Percentiles rank a stretch among this genome's conserved stretches.
These are phyloP conservation scores for Cebus imitator DNA, from an alignment of 2,113 vertebrate genomes.

Conservation along the genomic window DNA sequence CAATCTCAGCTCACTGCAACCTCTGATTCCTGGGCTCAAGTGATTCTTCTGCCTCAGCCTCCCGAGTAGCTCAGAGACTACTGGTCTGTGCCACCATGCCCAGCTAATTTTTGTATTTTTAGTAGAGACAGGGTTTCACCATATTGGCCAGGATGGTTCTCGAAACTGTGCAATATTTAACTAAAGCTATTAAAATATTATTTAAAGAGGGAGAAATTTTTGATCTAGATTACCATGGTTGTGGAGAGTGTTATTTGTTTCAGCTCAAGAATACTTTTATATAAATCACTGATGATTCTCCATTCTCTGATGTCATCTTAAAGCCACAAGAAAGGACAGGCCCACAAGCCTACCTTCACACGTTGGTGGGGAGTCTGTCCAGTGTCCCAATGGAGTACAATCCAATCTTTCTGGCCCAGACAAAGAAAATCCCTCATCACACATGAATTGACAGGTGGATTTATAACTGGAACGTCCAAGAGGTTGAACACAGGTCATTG, in stretches of 20 bases:
- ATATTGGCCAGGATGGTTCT: too few species aligned
- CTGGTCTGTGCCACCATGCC: too few species aligned
- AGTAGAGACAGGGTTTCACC: too few species aligned
- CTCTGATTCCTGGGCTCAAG: too few species aligned
- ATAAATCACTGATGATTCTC: background rate
- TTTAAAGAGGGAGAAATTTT: background rate
- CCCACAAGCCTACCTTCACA: constrained; percentile 79
- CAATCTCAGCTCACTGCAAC: too few species aligned
- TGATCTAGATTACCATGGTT: background rate
- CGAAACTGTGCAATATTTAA: background rate
- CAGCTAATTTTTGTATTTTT: too few species aligned
- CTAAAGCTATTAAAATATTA: background rate
- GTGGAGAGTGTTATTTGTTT: background rate
- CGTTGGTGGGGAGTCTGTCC: constrained; percentile 74
- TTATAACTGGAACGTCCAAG: constrained; percentile 73
- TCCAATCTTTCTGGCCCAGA: constrained; percentile 66
- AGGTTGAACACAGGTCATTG: constrained; percentile 80
- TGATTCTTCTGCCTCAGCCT: too few species aligned
- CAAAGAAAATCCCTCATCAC: constrained; percentile 83
- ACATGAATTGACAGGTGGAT: constrained; percentile 85
- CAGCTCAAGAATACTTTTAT: background rate
- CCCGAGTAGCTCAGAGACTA: too few species aligned
- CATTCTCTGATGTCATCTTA: background rate
- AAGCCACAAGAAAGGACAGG: background rate
- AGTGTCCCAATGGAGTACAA: constrained; percentile 81